Evolutionary conservation across 2,113 vertebrate species (phyloP).

Genomic region (Circaetus cinerascens): DNA sequence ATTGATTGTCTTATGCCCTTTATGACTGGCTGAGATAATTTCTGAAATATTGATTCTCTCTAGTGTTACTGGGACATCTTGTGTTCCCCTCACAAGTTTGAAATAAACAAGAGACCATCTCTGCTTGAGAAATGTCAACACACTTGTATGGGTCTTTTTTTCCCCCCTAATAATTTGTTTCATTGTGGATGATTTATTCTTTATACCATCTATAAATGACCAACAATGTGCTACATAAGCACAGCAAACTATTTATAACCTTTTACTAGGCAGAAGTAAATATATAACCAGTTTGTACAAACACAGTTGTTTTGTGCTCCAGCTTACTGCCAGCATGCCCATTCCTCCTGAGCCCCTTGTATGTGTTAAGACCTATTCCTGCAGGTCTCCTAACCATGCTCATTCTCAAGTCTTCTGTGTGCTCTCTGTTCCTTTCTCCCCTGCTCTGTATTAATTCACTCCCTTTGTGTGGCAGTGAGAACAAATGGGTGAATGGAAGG

Average conservation of each 20-base stretch:
- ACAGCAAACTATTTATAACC: neutral
- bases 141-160: neutral
- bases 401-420: neutral
- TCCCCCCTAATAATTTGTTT: neutral
- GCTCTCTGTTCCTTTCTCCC: neutral
- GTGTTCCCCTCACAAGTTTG: neutral
- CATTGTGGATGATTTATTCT: neutral
- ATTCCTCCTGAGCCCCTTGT: neutral
- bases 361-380: neutral
- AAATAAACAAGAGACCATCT: neutral
- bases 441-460: neutral
- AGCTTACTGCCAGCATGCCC: neutral
- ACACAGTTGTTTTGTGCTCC: neutral
- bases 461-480: neutral
- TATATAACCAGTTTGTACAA: neutral
- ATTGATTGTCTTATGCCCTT: neutral
- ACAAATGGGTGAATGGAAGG: neutral
- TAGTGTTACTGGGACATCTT: neutral
- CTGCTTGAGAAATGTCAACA: neutral
- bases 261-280: neutral
- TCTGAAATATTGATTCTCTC: neutral
- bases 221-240: neutral
- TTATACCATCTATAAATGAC: neutral
- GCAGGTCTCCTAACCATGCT: neutral
- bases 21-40: neutral